phyloP scores from a whole-genome alignment of 2,888 invertebrate species.

The Mesorhabditis sp. region DNA sequence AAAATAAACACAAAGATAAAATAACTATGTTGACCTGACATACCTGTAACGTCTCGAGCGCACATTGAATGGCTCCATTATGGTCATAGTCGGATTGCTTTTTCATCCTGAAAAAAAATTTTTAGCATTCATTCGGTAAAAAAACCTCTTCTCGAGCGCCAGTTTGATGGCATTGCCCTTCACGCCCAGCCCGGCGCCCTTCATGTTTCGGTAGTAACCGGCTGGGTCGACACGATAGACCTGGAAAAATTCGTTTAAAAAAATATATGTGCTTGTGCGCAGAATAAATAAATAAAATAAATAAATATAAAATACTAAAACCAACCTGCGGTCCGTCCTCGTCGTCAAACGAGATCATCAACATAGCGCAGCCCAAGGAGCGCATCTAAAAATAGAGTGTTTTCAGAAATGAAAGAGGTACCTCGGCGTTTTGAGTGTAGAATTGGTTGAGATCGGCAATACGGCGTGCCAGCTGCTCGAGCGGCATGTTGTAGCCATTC shows the following conservation, averaged over 20 bases:
- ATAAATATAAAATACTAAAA: neutral
- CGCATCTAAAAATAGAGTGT: slow-evolving; percentile 61
- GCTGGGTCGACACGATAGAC: slow-evolving; percentile 98
- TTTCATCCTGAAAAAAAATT: slow-evolving; percentile 74
- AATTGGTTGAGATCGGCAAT: slow-evolving; percentile 84
- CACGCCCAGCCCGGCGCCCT: slow-evolving; percentile 86
- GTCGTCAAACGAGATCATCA: slow-evolving; percentile 81
- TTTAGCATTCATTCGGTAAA: too few relatives aligned
- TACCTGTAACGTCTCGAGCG: slow-evolving; percentile 69
- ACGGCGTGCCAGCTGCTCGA: slow-evolving; percentile 66
- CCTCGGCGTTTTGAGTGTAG: slow-evolving; percentile 96
- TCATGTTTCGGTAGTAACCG: slow-evolving; percentile 77
- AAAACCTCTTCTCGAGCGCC: slow-evolving; percentile 67
- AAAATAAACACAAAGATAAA: neutral
- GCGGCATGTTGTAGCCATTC: slow-evolving; percentile 87
- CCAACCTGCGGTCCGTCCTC: slow-evolving; percentile 68
- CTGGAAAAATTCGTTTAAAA: neutral
- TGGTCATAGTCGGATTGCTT: slow-evolving; percentile 73
- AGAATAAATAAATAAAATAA: too few relatives aligned
- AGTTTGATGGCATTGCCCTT: slow-evolving; percentile 81
- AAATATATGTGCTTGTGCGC: too few relatives aligned
- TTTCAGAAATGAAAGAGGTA: neutral
- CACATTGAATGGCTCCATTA: slow-evolving; percentile 75
- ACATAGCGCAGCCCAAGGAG: slow-evolving; percentile 67
- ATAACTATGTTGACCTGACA: neutral